Percentiles rank a stretch among this genome's conserved stretches.
These are phyloP conservation scores for Chloroclysta siterata DNA, from an alignment of 2,888 invertebrate genomes.

Conservation along the genomic window DNA sequence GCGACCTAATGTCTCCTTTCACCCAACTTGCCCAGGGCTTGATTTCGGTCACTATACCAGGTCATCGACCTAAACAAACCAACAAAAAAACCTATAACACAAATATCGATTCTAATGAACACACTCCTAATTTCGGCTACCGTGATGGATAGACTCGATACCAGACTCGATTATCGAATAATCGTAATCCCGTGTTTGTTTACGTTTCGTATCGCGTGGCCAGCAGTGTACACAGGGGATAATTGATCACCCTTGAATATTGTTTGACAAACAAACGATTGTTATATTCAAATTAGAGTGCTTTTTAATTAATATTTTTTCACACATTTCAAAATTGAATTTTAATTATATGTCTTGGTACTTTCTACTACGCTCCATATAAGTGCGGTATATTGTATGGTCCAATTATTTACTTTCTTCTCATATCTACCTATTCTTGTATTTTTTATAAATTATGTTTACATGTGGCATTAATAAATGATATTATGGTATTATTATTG, in stretches of 20 bases:
- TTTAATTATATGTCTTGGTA: too few species aligned
- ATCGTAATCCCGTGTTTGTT: constrained; percentile 70
- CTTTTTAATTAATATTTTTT: not conserved
- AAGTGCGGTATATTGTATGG: too few species aligned
- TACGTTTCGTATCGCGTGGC: constrained; percentile 61
- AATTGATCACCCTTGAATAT: constrained; percentile 58
- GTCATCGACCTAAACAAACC: too few species aligned
- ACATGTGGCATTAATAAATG: too few species aligned
- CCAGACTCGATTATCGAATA: constrained; percentile 49
- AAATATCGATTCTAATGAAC: constrained; percentile 13
- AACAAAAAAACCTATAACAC: not conserved
- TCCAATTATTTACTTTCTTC: too few species aligned
- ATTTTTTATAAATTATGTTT: too few species aligned
- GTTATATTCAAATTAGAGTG: constrained; percentile 17
- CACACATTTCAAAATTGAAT: not conserved
- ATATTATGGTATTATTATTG: too few species aligned
- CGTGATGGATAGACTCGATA: constrained; percentile 66
- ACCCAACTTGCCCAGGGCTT: too few species aligned
- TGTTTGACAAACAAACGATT: constrained; percentile 19
- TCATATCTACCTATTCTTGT: too few species aligned
- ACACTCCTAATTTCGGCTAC: constrained; percentile 34
- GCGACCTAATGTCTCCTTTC: too few species aligned
- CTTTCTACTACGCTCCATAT: too few species aligned
- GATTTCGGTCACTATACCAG: too few species aligned
- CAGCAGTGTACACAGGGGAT: constrained; percentile 50